These are phyloP conservation scores for Eumacrocentrus americanus DNA, from an alignment of 2,888 invertebrate genomes.

Conservation along the genomic window DNA sequence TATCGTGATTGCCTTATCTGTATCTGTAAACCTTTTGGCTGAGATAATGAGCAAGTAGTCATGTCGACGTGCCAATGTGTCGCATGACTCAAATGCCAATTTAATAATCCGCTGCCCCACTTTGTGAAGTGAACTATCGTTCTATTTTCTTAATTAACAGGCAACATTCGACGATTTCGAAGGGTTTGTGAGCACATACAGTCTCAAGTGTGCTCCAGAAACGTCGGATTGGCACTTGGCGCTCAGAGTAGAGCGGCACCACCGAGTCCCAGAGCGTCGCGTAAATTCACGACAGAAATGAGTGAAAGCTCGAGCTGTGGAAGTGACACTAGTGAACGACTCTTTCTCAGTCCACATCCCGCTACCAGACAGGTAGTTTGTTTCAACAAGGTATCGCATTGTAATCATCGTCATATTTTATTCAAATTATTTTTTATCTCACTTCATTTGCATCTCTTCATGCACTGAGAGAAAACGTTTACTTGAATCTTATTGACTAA, in stretches of 20 bases:
- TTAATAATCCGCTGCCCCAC: not conserved
- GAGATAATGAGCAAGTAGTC: no score
- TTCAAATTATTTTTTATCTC: no score
- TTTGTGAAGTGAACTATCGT: not conserved
- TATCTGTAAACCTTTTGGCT: slow-evolving; percentile 3
- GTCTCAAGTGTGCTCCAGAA: slow-evolving; percentile 72
- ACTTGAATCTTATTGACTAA: no score
- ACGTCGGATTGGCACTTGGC: slow-evolving; percentile 49
- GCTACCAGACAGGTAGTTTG: slow-evolving; percentile 64
- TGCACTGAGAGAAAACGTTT: no score
- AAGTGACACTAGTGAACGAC: slow-evolving; percentile 71
- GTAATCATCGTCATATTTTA: slow-evolving; percentile 44
- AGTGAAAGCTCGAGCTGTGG: slow-evolving; percentile 75
- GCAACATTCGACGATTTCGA: slow-evolving; percentile 92
- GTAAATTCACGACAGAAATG: slow-evolving; percentile 71
- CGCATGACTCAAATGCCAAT: not conserved
- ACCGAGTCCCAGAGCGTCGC: slow-evolving; percentile 69
- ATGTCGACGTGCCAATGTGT: no score
- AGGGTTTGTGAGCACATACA: slow-evolving; percentile 97
- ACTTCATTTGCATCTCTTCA: no score
- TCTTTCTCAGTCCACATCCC: slow-evolving; percentile 63
- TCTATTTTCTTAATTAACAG: slow-evolving; percentile 63
- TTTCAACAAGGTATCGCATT: slow-evolving; percentile 55
- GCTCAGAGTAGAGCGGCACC: slow-evolving; percentile 63
- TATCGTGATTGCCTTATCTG: slow-evolving; percentile 4